These are phyloP conservation scores for Heliothis subflexa DNA, from an alignment of 1,140 invertebrate species.

Conservation along the genomic window DNA sequence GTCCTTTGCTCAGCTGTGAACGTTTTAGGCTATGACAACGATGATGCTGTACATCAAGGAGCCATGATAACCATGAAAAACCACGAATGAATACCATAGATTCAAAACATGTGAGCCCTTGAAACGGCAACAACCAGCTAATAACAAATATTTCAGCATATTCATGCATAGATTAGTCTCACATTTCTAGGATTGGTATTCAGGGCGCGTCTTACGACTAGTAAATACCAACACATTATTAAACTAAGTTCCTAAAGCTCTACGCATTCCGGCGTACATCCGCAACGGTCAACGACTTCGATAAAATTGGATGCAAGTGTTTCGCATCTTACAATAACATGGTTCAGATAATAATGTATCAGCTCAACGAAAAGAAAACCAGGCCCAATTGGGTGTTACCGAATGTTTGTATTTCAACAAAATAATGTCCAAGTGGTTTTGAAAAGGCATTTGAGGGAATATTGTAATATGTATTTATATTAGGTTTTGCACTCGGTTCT, in stretches of 20 bases:
- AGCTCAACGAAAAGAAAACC: slow-evolving; percentile 5
- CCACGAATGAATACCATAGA: neutral
- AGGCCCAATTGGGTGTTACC: neutral
- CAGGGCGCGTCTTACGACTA: slow-evolving; percentile 35
- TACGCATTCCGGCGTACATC: slow-evolving; percentile 33
- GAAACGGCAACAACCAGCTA: neutral
- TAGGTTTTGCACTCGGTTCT: neutral
- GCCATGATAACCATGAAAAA: neutral
- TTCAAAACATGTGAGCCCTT: neutral
- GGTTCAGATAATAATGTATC: slow-evolving; percentile 20
- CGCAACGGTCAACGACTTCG: slow-evolving; percentile 38
- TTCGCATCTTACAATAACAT: slow-evolving; percentile 37
- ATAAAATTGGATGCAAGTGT: slow-evolving; percentile 38
- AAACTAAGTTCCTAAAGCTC: slow-evolving; percentile 43
- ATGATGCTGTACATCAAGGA: too few relatives aligned
- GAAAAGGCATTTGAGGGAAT: neutral
- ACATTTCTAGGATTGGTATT: slow-evolving; percentile 47
- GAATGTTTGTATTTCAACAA: neutral
- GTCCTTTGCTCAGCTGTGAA: too few relatives aligned
- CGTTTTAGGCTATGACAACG: too few relatives aligned
- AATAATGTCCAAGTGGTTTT: neutral
- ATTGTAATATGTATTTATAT: neutral
- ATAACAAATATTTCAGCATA: slow-evolving; percentile 2
- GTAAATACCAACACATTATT: slow-evolving; percentile 44
- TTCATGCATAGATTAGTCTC: neutral